Base-by-base conservation (phyloP, 2,797 vertebrate species). In the Macrochelys suwanniensis region DNA sequence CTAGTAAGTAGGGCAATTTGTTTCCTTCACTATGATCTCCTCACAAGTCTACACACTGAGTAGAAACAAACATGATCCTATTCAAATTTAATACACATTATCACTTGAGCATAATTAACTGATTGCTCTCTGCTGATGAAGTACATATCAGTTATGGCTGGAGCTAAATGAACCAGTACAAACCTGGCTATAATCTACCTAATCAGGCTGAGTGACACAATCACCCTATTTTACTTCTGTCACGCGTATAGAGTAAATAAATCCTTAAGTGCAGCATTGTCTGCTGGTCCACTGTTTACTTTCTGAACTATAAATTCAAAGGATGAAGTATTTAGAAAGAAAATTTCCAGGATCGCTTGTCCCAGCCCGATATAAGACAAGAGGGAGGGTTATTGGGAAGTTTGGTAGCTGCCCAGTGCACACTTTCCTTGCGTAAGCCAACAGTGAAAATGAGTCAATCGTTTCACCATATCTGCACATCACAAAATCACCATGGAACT, bases 31-130 rank as follows among this genome's bases (percentile, higher is more conserved):
- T 5, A 13, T 42, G 81, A 4, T 50, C 71, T 80, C 56, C 49
- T 87, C 80, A 56, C 26, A 57, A 85, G 90, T 91, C 90, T 78
- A 84, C 6, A 31, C 45, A 85, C 59, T 53, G 31, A 51, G 85
- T 80, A 86, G 80, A 91, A 88, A 90, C 94, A 96, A 96, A 95
- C 85, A 68, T 21, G 90, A 96, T 91, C 82, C 87, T 80, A 59
- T 86, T 89, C 87, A 95, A 88, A 96, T 95, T 80, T 96, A 95
- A 96, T 88, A 83, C 53, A 25, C 56, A 84, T 74, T 37, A 83
- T 89, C 94, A 91, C 93, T 84, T 92, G 95, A 77, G 94, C 94
- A 87, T 65, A 92, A 94, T 59, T 87, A 92, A 89, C 96, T 95
- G 96, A 89, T 68, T 87, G 95, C 78, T 96, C 82, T 87, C 84